These are phyloP conservation scores for Rhabditophanes sp. DNA, from an alignment of 2,888 invertebrate genomes.

Conservation along the genomic window DNA sequence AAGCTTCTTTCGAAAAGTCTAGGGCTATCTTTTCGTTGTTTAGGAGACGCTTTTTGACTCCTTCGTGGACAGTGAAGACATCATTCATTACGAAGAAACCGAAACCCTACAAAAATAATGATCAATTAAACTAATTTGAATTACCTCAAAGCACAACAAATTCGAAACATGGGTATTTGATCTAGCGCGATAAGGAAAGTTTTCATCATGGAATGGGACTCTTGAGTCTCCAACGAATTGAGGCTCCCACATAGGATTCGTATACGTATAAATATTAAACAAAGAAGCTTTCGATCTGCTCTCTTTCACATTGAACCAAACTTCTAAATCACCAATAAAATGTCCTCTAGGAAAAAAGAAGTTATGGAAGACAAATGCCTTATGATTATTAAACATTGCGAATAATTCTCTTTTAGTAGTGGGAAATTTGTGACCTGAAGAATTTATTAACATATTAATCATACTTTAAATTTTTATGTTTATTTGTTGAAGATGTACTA, in stretches of 20 bases:
- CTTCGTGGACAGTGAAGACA: conserved; percentile 10
- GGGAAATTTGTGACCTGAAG: not conserved
- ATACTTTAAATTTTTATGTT: too few relatives aligned
- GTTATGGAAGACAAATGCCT: conserved; percentile 10
- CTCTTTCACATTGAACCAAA: conserved; percentile 6
- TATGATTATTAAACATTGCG: not conserved
- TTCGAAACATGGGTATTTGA: conserved; percentile 7
- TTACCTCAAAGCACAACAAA: conserved; percentile 7
- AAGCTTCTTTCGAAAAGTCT: too few relatives aligned
- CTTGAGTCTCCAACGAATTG: conserved; percentile 9
- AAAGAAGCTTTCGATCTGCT: not conserved
- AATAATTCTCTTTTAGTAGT: conserved; percentile 2
- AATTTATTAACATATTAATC: too few relatives aligned
- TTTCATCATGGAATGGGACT: conserved; percentile 11
- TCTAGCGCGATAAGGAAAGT: conserved; percentile 9
- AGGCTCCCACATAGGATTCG: conserved; percentile 11
- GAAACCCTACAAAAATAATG: conserved; percentile 1
- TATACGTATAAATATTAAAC: conserved; percentile 2
- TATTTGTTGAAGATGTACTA: too few relatives aligned
- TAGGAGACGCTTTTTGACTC: conserved; percentile 6
- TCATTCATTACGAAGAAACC: conserved; percentile 7
- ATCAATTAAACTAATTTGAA: too few relatives aligned
- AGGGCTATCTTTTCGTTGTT: too few relatives aligned
- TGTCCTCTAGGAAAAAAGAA: conserved; percentile 9
- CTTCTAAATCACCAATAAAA: conserved; percentile 6